Percentiles rank a stretch among this genome's conserved stretches.
Conservation (phyloP, 1,140 invertebrate species). For the Druon quercuslanigerum region DNA sequence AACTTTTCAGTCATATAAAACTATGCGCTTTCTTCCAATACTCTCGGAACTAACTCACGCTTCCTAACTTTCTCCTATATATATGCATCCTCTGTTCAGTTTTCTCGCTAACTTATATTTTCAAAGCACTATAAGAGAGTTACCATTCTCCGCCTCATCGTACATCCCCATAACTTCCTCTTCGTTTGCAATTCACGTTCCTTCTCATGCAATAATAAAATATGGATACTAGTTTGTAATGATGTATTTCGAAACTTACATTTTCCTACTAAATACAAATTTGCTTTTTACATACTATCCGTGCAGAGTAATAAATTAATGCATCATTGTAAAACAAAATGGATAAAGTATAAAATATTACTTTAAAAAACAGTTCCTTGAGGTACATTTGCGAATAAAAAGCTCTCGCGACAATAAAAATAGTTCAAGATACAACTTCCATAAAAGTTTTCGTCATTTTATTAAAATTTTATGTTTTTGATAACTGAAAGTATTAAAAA, state of each 20-base stretch:
- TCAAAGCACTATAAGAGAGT: constrained; percentile 24
- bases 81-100: neutral
- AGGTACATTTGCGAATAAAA: too few relatives aligned
- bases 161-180: constrained; percentile 11
- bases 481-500: too few relatives aligned
- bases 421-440: too few relatives aligned
- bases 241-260: neutral
- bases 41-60: neutral
- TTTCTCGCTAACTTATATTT: constrained; percentile 12
- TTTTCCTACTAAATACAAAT: neutral
- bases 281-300: too few relatives aligned
- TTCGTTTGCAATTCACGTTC: neutral
- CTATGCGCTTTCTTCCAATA: too few relatives aligned
- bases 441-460: too few relatives aligned
- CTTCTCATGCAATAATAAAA: neutral
- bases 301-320: neutral
- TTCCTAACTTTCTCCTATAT: neutral
- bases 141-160: constrained; percentile 2
- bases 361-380: too few relatives aligned
- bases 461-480: too few relatives aligned
- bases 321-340: too few relatives aligned
- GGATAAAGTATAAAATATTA: too few relatives aligned
- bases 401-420: too few relatives aligned
- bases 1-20: neutral
- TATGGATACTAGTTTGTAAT: neutral